Evolutionary conservation across 2,888 invertebrate species (phyloP), one percentile per base, ranked within the genome.

Genomic region (Crocallis elinguaria): DNA sequence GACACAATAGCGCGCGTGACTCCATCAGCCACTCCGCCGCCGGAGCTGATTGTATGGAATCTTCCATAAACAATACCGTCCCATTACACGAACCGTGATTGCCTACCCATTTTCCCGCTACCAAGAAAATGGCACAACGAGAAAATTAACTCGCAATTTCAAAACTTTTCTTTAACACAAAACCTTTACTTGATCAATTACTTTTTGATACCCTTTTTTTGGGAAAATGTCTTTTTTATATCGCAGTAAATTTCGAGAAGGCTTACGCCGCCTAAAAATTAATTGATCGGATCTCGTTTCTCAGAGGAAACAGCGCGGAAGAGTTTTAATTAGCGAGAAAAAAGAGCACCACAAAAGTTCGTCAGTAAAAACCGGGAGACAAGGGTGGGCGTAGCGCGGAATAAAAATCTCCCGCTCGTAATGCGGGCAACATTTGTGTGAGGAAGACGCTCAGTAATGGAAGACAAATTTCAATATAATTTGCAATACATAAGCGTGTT

Each of bases 401-500:
- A 88, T 87, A 87, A 88, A 87, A 88, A 84, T 85, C 86, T 86
- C 86, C 88, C 88, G 86, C 77, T 80, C 88, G 86, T 89, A 90
- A 89, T 87, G 88, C 90, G 90, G 90, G 86, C 87, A 89, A 89
- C 91, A 91, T 91, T 91, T 91, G 91, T 90, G 90, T 90, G 85
- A 90, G 89, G 88, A 90, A 91, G 88, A 84, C 84, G 84, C 86
- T 84, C 86, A 84, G 90, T 90, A 91, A 91, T 91, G 89, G 91
- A 91, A 91, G 91, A 91, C 91, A 91, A 91, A 91, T 91, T 91
- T 92, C 92, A 91, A 92, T 92, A 92, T 92, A 91, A 92, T 92
- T 92, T 92, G 90, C 91, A 92, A 91, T 92, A 92, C 92, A 92
- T 92, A 92, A 91, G 92, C 92, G 92, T 92, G 90, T 91, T 92